Evolutionary conservation across 2,797 vertebrate species (phyloP).

Genomic region (Uromys caudimaculatus): DNA sequence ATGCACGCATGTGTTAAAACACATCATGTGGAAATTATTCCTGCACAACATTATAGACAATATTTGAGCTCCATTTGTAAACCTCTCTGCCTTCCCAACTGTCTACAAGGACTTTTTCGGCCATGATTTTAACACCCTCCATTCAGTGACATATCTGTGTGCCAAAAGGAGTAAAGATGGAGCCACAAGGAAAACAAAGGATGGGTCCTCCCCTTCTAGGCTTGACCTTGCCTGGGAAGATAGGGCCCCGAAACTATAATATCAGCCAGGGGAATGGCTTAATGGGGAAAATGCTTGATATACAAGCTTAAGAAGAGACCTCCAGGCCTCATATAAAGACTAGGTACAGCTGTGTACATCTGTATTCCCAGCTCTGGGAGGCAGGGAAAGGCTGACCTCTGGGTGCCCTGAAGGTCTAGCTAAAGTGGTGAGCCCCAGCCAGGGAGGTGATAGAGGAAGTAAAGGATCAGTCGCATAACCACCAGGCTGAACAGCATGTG

Average conservation of each 20-base stretch:
- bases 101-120: not conserved
- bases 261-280: too few species aligned
- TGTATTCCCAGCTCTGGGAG: not conserved
- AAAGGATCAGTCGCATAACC: not conserved
- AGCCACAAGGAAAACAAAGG: not conserved
- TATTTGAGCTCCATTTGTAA: not conserved
- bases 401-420: not conserved
- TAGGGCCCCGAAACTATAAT: accelerated
- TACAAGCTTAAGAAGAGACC: not conserved
- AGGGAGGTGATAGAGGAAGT: not conserved
- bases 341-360: not conserved
- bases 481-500: not conserved
- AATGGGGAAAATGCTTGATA: not conserved
- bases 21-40: not conserved
- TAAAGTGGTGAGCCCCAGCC: not conserved
- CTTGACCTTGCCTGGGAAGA: not conserved
- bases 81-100: not conserved
- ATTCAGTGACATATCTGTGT: accelerated
- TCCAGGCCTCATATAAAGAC: not conserved
- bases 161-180: not conserved
- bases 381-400: not conserved
- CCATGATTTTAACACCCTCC: not conserved
- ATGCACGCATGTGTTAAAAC: accelerated
- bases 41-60: not conserved
- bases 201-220: not conserved